These are phyloP conservation scores for Diadophis punctatus DNA, from an alignment of 2,113 vertebrate species.

Conservation along the genomic window DNA sequence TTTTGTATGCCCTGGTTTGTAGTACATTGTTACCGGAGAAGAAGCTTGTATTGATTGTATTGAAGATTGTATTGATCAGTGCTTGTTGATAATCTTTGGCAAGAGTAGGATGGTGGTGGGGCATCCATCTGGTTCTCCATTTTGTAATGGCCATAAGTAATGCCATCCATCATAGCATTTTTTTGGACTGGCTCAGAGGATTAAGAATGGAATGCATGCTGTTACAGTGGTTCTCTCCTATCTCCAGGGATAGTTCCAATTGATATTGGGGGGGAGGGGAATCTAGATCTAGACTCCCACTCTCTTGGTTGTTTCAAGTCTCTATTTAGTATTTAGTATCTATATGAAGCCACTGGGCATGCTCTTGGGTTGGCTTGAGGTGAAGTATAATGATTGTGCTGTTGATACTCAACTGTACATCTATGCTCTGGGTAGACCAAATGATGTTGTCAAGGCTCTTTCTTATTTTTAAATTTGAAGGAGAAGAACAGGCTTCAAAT, in stretches of 20 bases:
- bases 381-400: not conserved
- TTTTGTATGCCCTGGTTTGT: too few relatives aligned
- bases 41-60: too few relatives aligned
- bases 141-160: not conserved
- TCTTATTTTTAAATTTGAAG: not conserved
- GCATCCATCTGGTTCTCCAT: not conserved
- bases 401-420: not conserved
- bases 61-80: not conserved
- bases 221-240: not conserved
- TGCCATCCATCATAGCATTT: not conserved
- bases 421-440: not conserved
- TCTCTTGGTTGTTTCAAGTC: not conserved
- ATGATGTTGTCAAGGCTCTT: not conserved
- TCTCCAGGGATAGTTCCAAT: not conserved
- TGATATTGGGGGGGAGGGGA: not conserved
- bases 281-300: not conserved
- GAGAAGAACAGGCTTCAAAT: not conserved
- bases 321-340: not conserved
- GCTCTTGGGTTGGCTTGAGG: not conserved
- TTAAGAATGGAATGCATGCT: not conserved
- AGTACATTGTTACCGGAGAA: too few relatives aligned
- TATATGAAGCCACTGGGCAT: not conserved
- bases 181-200: not conserved
- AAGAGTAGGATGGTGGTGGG: not conserved
- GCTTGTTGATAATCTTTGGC: not conserved